Conservation (phyloP, 2,888 invertebrate species). For the Apamea epomidion region DNA sequence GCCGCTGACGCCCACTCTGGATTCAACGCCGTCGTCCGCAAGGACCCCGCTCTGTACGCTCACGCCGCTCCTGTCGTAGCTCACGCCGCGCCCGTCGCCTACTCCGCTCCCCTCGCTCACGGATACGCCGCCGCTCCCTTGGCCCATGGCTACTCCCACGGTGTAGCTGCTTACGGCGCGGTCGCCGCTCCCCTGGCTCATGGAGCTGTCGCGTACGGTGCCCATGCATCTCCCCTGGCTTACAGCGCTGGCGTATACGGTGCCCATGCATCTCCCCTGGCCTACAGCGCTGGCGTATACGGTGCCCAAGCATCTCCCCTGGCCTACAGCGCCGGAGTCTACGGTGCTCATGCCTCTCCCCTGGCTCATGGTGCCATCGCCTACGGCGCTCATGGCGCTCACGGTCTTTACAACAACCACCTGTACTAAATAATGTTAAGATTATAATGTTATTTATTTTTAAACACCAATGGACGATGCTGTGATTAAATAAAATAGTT, state of each 20-base stretch:
- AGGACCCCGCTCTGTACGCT: slow-evolving; percentile 81
- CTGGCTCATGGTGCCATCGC: slow-evolving; percentile 55
- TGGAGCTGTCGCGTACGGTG: too few relatives aligned
- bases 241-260: slow-evolving; percentile 27
- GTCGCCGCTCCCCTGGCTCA: slow-evolving; percentile 55
- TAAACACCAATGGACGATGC: slow-evolving; percentile 71
- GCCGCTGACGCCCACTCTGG: slow-evolving; percentile 89
- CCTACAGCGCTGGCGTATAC: slow-evolving; percentile 26
- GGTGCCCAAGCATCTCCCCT: slow-evolving; percentile 37
- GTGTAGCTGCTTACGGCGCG: slow-evolving; percentile 24
- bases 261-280: slow-evolving; percentile 18
- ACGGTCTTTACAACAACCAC: slow-evolving; percentile 57
- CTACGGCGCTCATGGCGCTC: slow-evolving; percentile 58
- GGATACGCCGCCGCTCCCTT: slow-evolving; percentile 65
- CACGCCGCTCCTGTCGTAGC: slow-evolving; percentile 76
- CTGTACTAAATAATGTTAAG: slow-evolving; percentile 70
- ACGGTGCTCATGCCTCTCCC: slow-evolving; percentile 39
- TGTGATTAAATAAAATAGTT: slow-evolving; percentile 71
- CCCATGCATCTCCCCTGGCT: slow-evolving; percentile 59
- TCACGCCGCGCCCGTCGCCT: slow-evolving; percentile 76
- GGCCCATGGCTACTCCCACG: slow-evolving; percentile 61
- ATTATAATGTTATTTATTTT: slow-evolving; percentile 67
- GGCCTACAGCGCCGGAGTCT: slow-evolving; percentile 24
- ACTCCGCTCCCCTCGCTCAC: slow-evolving; percentile 63
- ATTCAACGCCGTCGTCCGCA: slow-evolving; percentile 90